Conservation (phyloP, 2,113 vertebrate species). For the Ploceus nigricollis region DNA sequence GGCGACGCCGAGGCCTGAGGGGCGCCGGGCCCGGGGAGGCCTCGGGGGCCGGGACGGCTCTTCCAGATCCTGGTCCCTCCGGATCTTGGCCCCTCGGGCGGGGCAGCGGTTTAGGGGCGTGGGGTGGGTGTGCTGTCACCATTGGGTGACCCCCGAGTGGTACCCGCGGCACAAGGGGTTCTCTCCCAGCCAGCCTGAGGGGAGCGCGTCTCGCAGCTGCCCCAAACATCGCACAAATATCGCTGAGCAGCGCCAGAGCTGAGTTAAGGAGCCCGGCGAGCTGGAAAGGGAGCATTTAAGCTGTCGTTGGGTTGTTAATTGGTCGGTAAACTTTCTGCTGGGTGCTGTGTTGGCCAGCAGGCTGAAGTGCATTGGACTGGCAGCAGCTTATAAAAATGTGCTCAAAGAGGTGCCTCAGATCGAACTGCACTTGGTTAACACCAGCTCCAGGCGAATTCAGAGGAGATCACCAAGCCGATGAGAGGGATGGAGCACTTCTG, state of each 20-base stretch:
- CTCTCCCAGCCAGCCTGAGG: no score
- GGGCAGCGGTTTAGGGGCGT: not conserved
- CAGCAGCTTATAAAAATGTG: not conserved
- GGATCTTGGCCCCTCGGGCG: accelerated
- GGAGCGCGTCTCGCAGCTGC: not conserved
- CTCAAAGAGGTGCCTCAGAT: not conserved
- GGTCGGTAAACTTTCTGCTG: not conserved
- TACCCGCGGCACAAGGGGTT: not conserved
- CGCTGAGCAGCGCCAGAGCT: not conserved
- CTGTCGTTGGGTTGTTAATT: not conserved
- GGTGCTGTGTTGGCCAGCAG: not conserved
- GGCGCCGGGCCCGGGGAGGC: not conserved
- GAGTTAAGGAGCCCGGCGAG: not conserved
- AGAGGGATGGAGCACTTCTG: not conserved
- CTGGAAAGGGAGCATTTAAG: not conserved
- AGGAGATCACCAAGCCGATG: not conserved
- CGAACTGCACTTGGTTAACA: not conserved
- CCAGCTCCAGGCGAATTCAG: not conserved
- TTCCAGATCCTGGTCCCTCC: no score
- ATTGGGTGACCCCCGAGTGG: no score
- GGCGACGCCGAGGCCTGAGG: not conserved
- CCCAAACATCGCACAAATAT: no score
- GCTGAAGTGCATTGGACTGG: not conserved
- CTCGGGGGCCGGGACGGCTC: accelerated
- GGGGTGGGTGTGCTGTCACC: not conserved